A percentile compares a stretch with the other conserved stretches of the same genome.
Conservation (phyloP, 2,888 invertebrate species). For the Acrobasis consociella region DNA sequence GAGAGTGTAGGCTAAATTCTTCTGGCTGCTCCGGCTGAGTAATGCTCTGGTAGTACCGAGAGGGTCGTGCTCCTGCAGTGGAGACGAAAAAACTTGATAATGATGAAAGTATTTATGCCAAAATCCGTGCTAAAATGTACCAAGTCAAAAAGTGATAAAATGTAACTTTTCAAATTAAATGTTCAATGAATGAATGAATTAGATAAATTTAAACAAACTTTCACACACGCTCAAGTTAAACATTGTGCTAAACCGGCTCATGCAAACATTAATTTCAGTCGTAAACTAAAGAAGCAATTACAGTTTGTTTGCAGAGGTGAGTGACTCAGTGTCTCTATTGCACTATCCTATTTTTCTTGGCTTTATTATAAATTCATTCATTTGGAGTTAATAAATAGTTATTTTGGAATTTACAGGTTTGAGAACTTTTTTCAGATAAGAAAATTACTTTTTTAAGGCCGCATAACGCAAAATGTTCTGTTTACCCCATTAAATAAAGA, state of each 20-base stretch:
- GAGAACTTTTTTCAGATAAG: too few relatives aligned
- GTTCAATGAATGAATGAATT: neutral
- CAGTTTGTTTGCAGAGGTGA: neutral
- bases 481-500: too few relatives aligned
- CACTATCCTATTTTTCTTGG: neutral
- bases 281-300: neutral
- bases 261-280: constrained; percentile 1
- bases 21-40: too few relatives aligned
- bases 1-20: too few relatives aligned
- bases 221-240: neutral
- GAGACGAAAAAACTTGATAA: too few relatives aligned
- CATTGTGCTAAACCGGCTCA: neutral
- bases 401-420: neutral
- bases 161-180: neutral
- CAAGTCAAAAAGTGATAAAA: neutral
- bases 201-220: neutral
- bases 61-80: too few relatives aligned
- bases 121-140: too few relatives aligned
- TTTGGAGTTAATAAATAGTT: neutral
- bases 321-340: neutral
- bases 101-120: too few relatives aligned
- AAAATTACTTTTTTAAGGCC: too few relatives aligned
- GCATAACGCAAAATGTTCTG: too few relatives aligned
- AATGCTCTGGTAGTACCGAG: too few relatives aligned
- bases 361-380: neutral